phyloP scores from a whole-genome alignment of 2,113 vertebrate species.

The Edolisoma coerulescens region DNA sequence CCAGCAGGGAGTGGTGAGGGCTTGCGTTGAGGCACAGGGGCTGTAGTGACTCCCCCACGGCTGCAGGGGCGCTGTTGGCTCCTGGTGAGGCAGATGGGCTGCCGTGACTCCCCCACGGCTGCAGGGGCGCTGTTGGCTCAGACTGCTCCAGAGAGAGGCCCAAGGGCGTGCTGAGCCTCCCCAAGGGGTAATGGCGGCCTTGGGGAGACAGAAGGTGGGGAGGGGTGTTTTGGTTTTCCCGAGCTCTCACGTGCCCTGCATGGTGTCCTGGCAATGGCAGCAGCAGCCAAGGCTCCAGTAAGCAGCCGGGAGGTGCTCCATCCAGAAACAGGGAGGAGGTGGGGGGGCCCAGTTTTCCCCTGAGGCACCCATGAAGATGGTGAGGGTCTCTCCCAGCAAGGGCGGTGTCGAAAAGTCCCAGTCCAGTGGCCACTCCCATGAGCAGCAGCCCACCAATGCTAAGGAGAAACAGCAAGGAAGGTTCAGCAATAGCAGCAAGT shows the following conservation, averaged over 20 bases:
- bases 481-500: not conserved
- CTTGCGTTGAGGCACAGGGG: too few relatives aligned
- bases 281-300: not conserved
- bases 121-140: too few relatives aligned
- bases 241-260: not conserved
- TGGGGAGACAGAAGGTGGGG: not conserved
- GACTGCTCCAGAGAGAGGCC: not conserved
- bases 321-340: not conserved
- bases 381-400: not conserved
- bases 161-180: not conserved
- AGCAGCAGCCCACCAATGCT: fast-evolving
- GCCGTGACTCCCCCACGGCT: too few relatives aligned
- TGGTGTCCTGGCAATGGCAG: not conserved
- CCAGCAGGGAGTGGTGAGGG: too few relatives aligned
- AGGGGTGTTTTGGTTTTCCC: not conserved
- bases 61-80: too few relatives aligned
- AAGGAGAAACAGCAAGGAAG: not conserved
- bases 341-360: not conserved
- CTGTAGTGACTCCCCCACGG: too few relatives aligned
- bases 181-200: not conserved
- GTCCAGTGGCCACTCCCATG: fast-evolving
- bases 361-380: not conserved
- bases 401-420: fast-evolving
- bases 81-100: too few relatives aligned
- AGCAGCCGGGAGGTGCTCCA: not conserved